A percentile compares a stretch with the other conserved stretches of the same genome.
Conservation (phyloP, 2,797 vertebrate genomes). For the Steatocranus sp. region DNA sequence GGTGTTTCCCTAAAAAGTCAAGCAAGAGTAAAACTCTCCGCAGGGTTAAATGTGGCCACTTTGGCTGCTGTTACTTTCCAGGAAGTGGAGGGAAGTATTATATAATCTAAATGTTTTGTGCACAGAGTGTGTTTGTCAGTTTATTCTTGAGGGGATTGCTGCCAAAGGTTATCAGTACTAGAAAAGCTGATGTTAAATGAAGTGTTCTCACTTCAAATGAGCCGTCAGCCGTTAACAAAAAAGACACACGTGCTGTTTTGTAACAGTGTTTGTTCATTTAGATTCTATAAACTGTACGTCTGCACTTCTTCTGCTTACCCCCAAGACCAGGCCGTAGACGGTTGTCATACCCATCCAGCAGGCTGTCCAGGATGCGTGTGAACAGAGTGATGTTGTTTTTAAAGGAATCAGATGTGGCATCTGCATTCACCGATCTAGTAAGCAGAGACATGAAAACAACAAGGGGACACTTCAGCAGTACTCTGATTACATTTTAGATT, state of each 20-base stretch:
- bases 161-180: constrained; percentile 31
- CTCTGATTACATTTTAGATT: constrained; percentile 1
- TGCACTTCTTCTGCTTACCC: constrained; percentile 77
- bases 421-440: constrained; percentile 82
- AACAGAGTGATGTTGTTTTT: constrained; percentile 98
- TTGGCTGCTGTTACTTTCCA: constrained; percentile 29
- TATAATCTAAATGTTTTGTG: constrained; percentile 35
- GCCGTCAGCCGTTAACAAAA: constrained; percentile 17
- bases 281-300: neutral
- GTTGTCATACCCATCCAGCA: constrained; percentile 98
- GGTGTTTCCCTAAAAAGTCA: neutral
- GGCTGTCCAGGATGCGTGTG: constrained; percentile 96
- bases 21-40: neutral
- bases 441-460: constrained; percentile 29
- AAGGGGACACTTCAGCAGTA: neutral
- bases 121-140: constrained; percentile 27
- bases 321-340: constrained; percentile 95
- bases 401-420: constrained; percentile 86
- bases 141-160: constrained; percentile 29
- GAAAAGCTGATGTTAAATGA: constrained; percentile 37
- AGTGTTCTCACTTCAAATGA: constrained; percentile 36
- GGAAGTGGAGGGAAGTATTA: constrained; percentile 25
- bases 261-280: neutral
- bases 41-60: constrained; percentile 4
- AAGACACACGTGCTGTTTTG: neutral